Evolutionary conservation across 2,888 invertebrate genomes (phyloP).

Genomic region (Hyles lineata): DNA sequence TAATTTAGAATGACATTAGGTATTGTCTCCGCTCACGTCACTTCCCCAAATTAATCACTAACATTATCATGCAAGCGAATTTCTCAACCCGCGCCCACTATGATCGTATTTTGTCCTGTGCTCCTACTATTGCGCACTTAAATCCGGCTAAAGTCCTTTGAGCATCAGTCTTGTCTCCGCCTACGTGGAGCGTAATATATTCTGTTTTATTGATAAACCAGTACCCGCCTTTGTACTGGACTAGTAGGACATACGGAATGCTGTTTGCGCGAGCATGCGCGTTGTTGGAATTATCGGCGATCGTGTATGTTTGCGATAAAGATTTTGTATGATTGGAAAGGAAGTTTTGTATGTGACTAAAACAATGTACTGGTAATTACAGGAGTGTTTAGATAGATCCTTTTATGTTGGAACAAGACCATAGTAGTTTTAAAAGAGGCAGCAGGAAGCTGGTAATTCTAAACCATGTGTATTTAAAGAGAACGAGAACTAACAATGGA

Average conservation of each 20-base stretch:
- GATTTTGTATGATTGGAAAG: neutral
- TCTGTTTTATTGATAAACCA: slow-evolving; percentile 55
- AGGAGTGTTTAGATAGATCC: no score
- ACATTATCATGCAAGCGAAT: neutral
- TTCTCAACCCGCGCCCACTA: slow-evolving; percentile 15
- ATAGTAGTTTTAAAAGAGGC: no score
- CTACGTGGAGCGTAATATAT: slow-evolving; percentile 51
- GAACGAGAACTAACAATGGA: no score
- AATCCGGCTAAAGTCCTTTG: slow-evolving; percentile 33
- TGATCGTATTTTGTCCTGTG: slow-evolving; percentile 18
- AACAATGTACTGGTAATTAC: no score
- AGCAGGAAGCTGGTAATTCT: no score
- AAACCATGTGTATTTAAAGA: no score
- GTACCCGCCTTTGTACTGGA: slow-evolving; percentile 34
- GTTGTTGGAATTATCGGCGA: neutral
- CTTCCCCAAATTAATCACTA: neutral
- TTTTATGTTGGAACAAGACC: no score
- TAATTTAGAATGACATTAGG: no score
- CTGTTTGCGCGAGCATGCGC: slow-evolving; percentile 22
- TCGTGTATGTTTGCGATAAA: neutral
- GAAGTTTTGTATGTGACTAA: neutral
- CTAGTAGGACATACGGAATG: slow-evolving; percentile 37
- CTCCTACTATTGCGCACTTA: slow-evolving; percentile 19
- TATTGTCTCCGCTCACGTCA: neutral
- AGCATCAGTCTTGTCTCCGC: slow-evolving; percentile 54